Percentiles rank a stretch among this genome's conserved stretches.
Conservation (phyloP, 2,797 vertebrate genomes). For the Channa striata region DNA sequence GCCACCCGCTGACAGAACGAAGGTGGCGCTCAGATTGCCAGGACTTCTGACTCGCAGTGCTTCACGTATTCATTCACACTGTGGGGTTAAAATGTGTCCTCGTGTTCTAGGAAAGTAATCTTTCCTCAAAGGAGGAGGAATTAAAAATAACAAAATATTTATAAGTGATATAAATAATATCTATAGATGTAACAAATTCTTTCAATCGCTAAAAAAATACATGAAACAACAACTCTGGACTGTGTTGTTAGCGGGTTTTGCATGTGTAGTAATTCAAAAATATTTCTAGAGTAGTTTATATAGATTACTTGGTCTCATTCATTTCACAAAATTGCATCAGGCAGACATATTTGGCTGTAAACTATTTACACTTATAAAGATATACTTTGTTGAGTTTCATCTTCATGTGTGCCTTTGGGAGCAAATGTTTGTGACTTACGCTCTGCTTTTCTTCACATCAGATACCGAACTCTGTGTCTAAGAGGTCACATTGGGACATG, state of each 20-base stretch:
- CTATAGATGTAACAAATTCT: not conserved
- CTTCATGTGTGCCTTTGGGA: constrained; percentile 15
- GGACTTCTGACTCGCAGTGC: constrained; percentile 28
- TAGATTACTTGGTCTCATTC: constrained; percentile 15
- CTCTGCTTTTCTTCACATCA: constrained; percentile 6
- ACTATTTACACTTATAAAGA: constrained; percentile 7
- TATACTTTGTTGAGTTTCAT: constrained; percentile 18
- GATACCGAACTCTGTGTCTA: constrained; percentile 6
- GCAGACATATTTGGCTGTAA: constrained; percentile 15
- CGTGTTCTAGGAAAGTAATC: not conserved
- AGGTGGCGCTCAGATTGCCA: constrained; percentile 39
- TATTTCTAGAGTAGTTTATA: constrained; percentile 14
- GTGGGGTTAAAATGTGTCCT: constrained; percentile 33
- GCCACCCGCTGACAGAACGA: constrained; percentile 52
- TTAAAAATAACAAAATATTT: not conserved
- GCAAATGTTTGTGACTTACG: constrained; percentile 15
- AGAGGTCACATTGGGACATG: constrained; percentile 34
- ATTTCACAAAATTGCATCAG: constrained; percentile 14
- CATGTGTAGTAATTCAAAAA: constrained; percentile 2
- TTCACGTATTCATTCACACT: constrained; percentile 16
- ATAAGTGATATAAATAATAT: too few relatives aligned
- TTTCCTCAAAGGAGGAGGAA: constrained; percentile 1
- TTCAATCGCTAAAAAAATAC: not conserved
- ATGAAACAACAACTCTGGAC: too few relatives aligned
- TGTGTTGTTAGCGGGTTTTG: not conserved